These are phyloP conservation scores for Nasonia oneida DNA, from an alignment of 2,888 invertebrate species.

Conservation along the genomic window DNA sequence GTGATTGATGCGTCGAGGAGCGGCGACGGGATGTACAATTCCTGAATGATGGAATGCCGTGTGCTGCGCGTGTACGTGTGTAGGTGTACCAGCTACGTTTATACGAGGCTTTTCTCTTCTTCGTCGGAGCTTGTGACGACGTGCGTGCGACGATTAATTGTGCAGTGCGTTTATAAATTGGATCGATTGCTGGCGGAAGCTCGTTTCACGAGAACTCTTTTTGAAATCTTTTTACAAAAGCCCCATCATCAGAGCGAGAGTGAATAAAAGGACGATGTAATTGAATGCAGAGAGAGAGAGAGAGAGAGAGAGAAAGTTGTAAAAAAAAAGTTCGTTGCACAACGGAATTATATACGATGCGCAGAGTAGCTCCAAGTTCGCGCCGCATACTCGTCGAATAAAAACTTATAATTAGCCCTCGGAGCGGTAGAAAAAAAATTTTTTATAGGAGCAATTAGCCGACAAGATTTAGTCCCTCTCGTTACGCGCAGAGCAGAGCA, in stretches of 20 bases:
- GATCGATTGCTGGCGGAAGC: not conserved
- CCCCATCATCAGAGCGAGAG: too few species aligned
- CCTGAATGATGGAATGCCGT: not conserved
- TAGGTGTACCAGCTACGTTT: too few species aligned
- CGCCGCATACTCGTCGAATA: not conserved
- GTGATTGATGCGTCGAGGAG: conserved; percentile 36
- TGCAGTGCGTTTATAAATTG: conserved; percentile 10
- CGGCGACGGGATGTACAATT: not conserved
- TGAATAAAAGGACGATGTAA: not conserved
- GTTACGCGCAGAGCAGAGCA: too few species aligned
- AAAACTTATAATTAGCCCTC: conserved; percentile 21
- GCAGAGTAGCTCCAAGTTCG: not conserved
- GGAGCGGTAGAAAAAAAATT: not conserved
- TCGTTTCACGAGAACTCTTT: not conserved
- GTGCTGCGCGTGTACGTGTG: too few species aligned
- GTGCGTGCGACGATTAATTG: not conserved
- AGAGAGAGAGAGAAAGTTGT: not conserved
- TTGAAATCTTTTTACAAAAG: not conserved
- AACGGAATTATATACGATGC: not conserved
- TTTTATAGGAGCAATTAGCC: not conserved
- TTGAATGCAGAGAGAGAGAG: not conserved
- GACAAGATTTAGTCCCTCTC: not conserved
- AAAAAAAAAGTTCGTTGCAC: not conserved
- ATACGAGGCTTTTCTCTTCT: not conserved
- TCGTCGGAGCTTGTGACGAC: not conserved